phyloP scores from a whole-genome alignment of 1,140 invertebrate species.

The Pseudomyrmex concolor region DNA sequence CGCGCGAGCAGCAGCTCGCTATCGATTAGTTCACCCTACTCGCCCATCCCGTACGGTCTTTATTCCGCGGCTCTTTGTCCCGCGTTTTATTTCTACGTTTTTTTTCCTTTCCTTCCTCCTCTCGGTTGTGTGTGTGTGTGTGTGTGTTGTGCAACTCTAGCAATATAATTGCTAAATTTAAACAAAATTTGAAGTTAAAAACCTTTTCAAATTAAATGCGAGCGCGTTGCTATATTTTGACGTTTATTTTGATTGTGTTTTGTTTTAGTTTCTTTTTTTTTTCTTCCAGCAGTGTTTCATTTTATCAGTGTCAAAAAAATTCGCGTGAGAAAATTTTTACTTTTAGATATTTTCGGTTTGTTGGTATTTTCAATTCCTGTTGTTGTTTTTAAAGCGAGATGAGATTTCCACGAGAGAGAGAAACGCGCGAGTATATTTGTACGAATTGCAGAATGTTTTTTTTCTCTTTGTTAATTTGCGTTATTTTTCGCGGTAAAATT shows the following conservation, averaged over 20 bases:
- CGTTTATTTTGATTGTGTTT: background rate
- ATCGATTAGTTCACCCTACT: slow-evolving; percentile 71
- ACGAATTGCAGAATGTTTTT: background rate
- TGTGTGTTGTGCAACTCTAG: background rate
- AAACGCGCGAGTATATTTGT: background rate
- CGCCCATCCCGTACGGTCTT: background rate
- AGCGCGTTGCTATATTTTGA: background rate
- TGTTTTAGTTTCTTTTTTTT: background rate
- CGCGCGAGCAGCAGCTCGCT: slow-evolving; percentile 73
- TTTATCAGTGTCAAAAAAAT: too few relatives aligned
- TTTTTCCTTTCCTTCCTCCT: background rate
- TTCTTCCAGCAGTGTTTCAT: too few relatives aligned
- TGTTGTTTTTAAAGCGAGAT: background rate
- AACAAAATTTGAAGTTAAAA: background rate
- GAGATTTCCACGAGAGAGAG: background rate
- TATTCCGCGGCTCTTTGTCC: background rate
- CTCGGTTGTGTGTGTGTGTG: too few relatives aligned
- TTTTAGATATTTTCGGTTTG: too few relatives aligned
- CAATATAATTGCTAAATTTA: slow-evolving; percentile 4
- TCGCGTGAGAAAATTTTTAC: background rate
- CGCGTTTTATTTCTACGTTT: background rate
- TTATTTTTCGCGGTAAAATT: slow-evolving; percentile 18
- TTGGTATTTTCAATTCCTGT: too few relatives aligned
- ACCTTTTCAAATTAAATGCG: background rate
- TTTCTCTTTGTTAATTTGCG: background rate